phyloP scores from a whole-genome alignment of 2,888 invertebrate species.

The Capitulum mitella region DNA sequence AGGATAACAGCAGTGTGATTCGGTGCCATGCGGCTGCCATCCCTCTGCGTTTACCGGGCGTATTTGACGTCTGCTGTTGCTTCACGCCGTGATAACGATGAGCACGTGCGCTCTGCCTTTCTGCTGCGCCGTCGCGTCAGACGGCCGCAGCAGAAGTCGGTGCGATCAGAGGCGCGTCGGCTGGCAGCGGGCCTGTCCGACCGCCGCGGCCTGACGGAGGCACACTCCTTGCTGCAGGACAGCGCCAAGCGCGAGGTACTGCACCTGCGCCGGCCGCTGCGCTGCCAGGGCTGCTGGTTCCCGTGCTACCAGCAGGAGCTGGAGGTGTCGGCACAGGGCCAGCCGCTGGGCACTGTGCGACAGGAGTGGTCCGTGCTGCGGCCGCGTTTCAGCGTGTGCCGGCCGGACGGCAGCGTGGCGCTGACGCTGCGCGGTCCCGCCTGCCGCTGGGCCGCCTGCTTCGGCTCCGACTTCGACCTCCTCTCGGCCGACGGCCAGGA shows the following conservation, averaged over 20 bases:
- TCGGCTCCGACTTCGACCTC: conserved; percentile 74
- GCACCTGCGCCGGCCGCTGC: conserved; percentile 69
- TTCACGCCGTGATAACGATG: no score
- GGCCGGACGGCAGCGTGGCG: conserved; percentile 64
- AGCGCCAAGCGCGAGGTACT: conserved; percentile 75
- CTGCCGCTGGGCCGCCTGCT: conserved; percentile 69
- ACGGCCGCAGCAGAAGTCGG: no score
- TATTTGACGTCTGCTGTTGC: no score
- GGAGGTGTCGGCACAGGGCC: conserved; percentile 61
- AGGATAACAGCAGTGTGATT: no score
- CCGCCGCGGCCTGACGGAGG: no score
- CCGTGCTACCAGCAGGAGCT: conserved; percentile 75
- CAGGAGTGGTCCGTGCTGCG: conserved; percentile 41
- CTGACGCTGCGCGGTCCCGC: conserved; percentile 72
- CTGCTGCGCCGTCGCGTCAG: no score
- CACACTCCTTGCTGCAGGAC: conserved; percentile 47
- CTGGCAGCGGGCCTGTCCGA: no score
- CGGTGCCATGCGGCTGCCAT: no score
- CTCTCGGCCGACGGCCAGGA: conserved; percentile 65
- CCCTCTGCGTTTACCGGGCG: no score
- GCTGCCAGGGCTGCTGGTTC: conserved; percentile 74
- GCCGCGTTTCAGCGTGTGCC: conserved; percentile 64
- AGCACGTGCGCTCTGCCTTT: no score
- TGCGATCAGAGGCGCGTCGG: no score
- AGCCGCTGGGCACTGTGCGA: conserved; percentile 38